Base-by-base conservation (phyloP, 2,797 vertebrate species). In the Epinephelus awoara region DNA sequence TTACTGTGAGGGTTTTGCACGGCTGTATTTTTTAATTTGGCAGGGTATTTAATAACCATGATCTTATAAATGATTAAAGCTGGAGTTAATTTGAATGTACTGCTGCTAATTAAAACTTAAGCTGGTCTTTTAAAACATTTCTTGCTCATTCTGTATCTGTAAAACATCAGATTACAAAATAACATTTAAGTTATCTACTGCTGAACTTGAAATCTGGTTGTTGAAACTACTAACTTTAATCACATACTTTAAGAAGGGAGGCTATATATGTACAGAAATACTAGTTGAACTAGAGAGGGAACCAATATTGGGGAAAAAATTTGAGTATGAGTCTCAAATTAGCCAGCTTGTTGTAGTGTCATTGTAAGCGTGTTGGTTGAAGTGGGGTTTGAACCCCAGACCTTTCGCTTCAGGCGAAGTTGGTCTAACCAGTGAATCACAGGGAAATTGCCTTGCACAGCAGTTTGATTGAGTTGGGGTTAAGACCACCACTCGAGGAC, bases 21-120 rank as follows among this genome's bases (percentile, higher is more conserved):
- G 0, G 47, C 79, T 82, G 40, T 84, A 71, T 58, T 80, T 86
- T 34, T 79, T 54, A 42, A 61, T 82, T 75, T 67, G 63, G 62
- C n/a, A 6, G 18, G 29, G 54, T 65, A 25, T 83, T 88, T 79
- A 82, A 76, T 87, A 77, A 82, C 50, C 67, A 42, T 29, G 58
- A 84, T 80, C 75, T 40, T 71, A 80, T 85, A 75, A 83, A 79
- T 85, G 74, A 88, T 89, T 83, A 77, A 56, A 79, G 81, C 67
- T 66, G 76, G 38, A 75, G 80, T 67, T 83, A 1, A 86, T 85
- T 52, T 71, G 27, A 85, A 83, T 44, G 44, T 38, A 25, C 72
- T 54, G 72, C 79, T 67, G 50, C 69, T 84, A 76, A 86, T 85
- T 80, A 80, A 83, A 74, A 80, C n/a, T 21, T 42, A 61, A 68